A percentile compares a stretch with the other conserved stretches of the same genome.
Conservation (phyloP, 1,140 invertebrate species). For the Lethocerus indicus region DNA sequence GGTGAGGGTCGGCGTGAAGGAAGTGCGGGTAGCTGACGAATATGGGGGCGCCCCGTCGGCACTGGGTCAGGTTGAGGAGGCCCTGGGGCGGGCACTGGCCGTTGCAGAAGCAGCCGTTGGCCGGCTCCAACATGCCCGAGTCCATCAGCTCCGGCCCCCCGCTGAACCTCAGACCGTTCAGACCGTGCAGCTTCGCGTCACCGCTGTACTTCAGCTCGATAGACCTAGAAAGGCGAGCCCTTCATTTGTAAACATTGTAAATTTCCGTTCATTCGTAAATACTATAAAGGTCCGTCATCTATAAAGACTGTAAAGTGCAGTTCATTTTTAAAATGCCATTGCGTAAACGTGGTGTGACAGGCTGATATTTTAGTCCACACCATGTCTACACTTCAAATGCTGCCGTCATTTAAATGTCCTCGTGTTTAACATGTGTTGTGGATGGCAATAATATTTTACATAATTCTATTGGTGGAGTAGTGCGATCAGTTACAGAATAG, state of each 20-base stretch:
- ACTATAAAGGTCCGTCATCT: neutral
- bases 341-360: too few species aligned
- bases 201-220: conserved; percentile 31
- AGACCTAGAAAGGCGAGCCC: conserved; percentile 15
- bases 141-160: conserved; percentile 24
- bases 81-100: conserved; percentile 48
- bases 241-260: neutral
- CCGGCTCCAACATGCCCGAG: conserved; percentile 32
- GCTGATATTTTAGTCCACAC: too few species aligned
- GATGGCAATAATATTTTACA: too few species aligned
- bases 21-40: conserved; percentile 59
- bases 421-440: too few species aligned
- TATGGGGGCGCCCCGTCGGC: conserved; percentile 38
- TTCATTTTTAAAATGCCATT: too few species aligned
- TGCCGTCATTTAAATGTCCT: too few species aligned
- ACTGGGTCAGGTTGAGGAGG: conserved; percentile 29
- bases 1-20: conserved; percentile 35
- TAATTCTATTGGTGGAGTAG: too few species aligned
- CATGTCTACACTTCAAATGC: too few species aligned
- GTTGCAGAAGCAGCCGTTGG: conserved; percentile 52
- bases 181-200: conserved; percentile 25
- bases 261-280: neutral
- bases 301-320: too few species aligned
- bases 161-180: conserved; percentile 24
- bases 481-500: too few species aligned